phyloP scores from a whole-genome alignment of 2,888 invertebrate species.

The Drosophila seclusa region DNA sequence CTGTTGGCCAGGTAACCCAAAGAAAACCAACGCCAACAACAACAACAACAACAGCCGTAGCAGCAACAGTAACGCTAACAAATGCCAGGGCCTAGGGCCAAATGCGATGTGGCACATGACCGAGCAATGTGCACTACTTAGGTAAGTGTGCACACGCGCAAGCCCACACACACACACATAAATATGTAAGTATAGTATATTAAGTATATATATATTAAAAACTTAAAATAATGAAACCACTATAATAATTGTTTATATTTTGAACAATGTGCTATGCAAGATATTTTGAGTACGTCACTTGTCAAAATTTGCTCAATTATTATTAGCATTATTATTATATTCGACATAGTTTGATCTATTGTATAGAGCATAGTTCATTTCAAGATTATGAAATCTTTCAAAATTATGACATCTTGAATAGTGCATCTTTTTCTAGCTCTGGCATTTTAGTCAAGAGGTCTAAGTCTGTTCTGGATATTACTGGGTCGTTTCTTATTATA shows the following conservation, averaged over 20 bases:
- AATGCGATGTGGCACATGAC: conserved; percentile 56
- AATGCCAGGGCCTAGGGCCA: conserved; percentile 60
- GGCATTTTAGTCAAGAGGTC: not conserved
- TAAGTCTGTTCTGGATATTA: not conserved
- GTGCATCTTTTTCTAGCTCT: not conserved
- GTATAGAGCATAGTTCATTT: not conserved
- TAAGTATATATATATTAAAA: conserved; percentile 3
- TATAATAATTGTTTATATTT: not conserved
- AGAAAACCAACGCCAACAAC: conserved; percentile 45
- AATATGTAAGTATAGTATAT: not conserved
- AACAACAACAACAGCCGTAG: conserved; percentile 8
- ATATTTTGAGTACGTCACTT: too few relatives aligned
- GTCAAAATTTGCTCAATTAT: not conserved
- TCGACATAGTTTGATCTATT: not conserved
- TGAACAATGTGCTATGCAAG: too few relatives aligned
- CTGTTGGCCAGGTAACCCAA: conserved; percentile 60
- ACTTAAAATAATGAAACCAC: not conserved
- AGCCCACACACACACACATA: not conserved
- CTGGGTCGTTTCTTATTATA: not conserved
- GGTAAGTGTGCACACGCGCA: conserved; percentile 22
- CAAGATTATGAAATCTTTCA: not conserved
- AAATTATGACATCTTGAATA: not conserved
- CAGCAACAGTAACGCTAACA: conserved; percentile 30
- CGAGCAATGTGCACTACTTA: conserved; percentile 49
- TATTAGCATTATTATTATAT: not conserved